phyloP scores from a whole-genome alignment of 37 sponge, comb jelly and placozoan genomes.

The Mnemiopsis leidyi region DNA sequence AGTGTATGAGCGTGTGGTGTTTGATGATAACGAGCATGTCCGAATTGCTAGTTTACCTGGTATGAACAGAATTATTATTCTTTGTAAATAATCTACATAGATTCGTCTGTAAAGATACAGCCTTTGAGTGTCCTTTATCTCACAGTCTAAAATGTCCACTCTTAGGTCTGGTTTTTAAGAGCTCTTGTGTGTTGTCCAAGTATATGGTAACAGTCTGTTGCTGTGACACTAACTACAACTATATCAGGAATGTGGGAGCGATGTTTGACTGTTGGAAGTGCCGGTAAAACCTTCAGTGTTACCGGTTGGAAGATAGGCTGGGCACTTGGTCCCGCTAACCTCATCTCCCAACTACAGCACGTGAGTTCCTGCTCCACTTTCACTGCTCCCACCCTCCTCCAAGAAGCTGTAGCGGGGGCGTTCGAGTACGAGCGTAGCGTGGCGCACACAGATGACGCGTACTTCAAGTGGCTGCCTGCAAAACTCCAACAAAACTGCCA shows the following conservation, averaged over 20 bases:
- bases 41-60: constrained; percentile 74
- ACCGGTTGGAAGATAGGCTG: constrained; percentile 99
- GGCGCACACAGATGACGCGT: constrained; percentile 74
- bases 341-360: constrained; percentile 74
- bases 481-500: constrained; percentile 76
- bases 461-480: constrained; percentile 73
- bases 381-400: constrained; percentile 76
- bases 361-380: constrained; percentile 70
- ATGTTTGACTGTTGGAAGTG: constrained; percentile 91
- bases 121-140: background rate
- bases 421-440: constrained; percentile 73
- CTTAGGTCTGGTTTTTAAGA: too few species aligned
- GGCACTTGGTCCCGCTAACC: constrained; percentile 82
- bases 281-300: constrained; percentile 93
- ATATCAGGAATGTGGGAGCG: constrained; percentile 98
- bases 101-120: too few species aligned
- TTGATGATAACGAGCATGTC: constrained; percentile 73
- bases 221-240: background rate
- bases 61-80: too few species aligned
- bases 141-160: too few species aligned
- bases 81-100: too few species aligned
- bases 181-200: too few species aligned
- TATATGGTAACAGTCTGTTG: too few species aligned
- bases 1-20: constrained; percentile 96
- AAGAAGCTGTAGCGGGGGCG: constrained; percentile 85